Conservation (phyloP, 2,888 invertebrate genomes). For the Neoitamus cyanurus region DNA sequence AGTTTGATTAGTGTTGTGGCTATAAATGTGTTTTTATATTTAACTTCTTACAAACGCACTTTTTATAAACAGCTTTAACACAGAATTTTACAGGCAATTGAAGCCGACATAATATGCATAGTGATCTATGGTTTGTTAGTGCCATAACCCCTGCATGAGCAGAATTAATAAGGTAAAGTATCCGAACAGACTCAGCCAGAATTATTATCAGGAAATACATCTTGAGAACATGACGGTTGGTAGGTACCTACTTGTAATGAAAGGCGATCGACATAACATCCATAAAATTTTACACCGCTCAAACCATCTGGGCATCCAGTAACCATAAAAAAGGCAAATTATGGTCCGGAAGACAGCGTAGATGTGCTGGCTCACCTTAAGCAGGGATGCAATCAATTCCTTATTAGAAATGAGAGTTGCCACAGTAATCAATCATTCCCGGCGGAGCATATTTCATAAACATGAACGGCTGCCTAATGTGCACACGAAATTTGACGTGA, state of each 20-base stretch:
- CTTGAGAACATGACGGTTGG: not conserved
- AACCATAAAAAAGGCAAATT: not conserved
- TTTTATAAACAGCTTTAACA: not conserved
- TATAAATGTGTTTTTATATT: not conserved
- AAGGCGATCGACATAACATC: not conserved
- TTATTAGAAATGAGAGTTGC: not conserved
- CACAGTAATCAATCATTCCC: not conserved
- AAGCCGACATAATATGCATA: not conserved
- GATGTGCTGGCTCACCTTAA: not conserved
- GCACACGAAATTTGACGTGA: conserved; percentile 9
- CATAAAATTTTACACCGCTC: not conserved
- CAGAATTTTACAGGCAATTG: not conserved
- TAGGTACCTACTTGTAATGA: not conserved
- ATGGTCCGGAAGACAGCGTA: not conserved
- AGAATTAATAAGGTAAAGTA: not conserved
- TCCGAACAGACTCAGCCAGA: not conserved
- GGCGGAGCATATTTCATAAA: not conserved
- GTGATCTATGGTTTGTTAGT: not conserved
- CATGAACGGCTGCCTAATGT: not conserved
- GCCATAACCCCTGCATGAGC: not conserved
- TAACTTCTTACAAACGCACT: not conserved
- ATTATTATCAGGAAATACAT: not conserved
- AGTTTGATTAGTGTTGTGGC: not conserved
- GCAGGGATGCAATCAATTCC: not conserved
- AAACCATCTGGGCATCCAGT: not conserved